phyloP scores from a whole-genome alignment of 2,888 invertebrate species.

The Pomacea canaliculata region DNA sequence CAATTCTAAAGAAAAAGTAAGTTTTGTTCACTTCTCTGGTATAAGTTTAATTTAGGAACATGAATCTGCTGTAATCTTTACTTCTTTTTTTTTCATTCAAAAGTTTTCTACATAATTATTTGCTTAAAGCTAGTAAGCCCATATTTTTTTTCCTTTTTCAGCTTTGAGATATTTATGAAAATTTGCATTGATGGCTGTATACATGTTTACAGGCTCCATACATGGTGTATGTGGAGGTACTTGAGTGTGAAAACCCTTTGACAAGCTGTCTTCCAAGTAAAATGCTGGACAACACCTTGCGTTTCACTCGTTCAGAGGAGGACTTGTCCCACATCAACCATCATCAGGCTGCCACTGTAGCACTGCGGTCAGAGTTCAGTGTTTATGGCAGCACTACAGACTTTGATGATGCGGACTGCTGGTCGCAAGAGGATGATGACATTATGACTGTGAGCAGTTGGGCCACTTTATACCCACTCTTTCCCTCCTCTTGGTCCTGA shows the following conservation, averaged over 20 bases:
- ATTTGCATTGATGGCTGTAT: not conserved
- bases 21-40: not conserved
- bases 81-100: no score
- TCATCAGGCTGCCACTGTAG: conserved; percentile 39
- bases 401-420: conserved; percentile 76
- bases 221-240: conserved; percentile 96
- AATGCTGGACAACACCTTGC: conserved; percentile 74
- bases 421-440: conserved; percentile 98
- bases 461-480: no score
- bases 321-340: conserved; percentile 74
- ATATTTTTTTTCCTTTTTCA: no score
- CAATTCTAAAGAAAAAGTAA: conserved; percentile 96
- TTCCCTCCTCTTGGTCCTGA: no score
- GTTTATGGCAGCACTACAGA: conserved; percentile 57
- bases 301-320: conserved; percentile 95
- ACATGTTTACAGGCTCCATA: conserved; percentile 84
- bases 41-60: not conserved
- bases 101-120: no score
- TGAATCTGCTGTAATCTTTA: no score
- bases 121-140: no score
- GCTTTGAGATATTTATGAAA: no score
- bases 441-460: conserved; percentile 76
- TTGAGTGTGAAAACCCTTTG: conserved; percentile 87
- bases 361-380: conserved; percentile 59
- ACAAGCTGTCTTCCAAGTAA: conserved; percentile 91